Conservation (phyloP, 2,113 vertebrate species). For the Centrocercus urophasianus region DNA sequence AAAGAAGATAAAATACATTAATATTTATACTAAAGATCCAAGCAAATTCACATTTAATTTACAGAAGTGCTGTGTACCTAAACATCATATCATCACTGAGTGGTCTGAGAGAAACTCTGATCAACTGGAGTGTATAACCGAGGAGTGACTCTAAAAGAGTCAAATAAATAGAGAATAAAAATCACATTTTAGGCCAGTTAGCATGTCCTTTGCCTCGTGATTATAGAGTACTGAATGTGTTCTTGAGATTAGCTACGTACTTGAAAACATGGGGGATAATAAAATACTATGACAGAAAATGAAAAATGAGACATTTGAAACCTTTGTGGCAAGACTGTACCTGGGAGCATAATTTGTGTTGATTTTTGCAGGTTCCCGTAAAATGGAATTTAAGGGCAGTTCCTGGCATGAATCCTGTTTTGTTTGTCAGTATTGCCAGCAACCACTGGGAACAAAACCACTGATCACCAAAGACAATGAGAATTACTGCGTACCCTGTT, state of each 20-base stretch:
- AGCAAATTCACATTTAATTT: background rate
- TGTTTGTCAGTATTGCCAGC: slow-evolving; percentile 77
- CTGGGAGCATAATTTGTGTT: background rate
- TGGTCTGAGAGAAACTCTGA: background rate
- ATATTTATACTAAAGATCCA: background rate
- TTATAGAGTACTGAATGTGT: background rate
- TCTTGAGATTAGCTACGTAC: background rate
- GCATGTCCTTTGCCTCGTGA: background rate
- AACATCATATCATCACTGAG: background rate
- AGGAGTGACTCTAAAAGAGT: background rate
- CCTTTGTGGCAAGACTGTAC: background rate
- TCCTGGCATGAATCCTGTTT: slow-evolving; percentile 86
- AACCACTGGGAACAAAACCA: slow-evolving; percentile 81
- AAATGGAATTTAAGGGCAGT: slow-evolving; percentile 85
- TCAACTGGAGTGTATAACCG: background rate
- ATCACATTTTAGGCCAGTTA: background rate
- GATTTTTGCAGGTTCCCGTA: slow-evolving; percentile 78
- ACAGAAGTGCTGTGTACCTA: background rate
- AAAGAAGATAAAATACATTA: background rate
- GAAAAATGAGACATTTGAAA: background rate
- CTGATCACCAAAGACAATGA: slow-evolving; percentile 81
- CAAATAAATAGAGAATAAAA: background rate
- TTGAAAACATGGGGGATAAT: background rate
- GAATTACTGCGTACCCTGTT: slow-evolving; percentile 82
- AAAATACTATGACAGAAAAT: background rate